phyloP scores from a whole-genome alignment of 2,113 vertebrate genomes.

The Fregetta grallaria region DNA sequence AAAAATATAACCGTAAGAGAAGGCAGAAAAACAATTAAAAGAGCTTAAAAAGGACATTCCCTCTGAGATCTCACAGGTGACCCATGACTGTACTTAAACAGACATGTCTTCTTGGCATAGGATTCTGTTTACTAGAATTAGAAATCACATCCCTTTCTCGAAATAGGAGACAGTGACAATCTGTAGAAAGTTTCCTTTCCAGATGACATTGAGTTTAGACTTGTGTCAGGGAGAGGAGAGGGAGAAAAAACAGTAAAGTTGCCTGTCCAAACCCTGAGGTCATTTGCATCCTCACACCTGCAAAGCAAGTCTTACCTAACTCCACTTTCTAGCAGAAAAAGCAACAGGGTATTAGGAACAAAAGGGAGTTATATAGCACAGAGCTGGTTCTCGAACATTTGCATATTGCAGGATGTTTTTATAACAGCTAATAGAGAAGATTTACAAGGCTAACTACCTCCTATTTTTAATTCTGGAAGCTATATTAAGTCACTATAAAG shows the following conservation, averaged over 20 bases:
- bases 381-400: background rate
- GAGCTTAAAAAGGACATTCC: background rate
- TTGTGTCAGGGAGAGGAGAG: background rate
- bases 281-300: background rate
- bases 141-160: background rate
- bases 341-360: background rate
- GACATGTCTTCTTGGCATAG: background rate
- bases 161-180: background rate
- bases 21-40: background rate
- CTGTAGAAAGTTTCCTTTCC: background rate
- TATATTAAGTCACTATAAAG: constrained; percentile 2
- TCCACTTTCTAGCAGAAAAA: background rate
- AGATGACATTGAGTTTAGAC: background rate
- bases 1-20: background rate
- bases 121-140: background rate
- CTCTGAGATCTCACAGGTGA: background rate
- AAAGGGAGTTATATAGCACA: background rate
- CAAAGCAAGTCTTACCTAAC: background rate
- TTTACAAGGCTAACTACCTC: background rate
- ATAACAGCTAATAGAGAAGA: background rate
- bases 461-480: constrained; percentile 42
- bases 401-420: background rate
- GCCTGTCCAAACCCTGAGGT: background rate
- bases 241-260: background rate
- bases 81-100: background rate